Evolutionary conservation across 2,797 vertebrate genomes (phyloP).

Genomic region (Sebastes diaconus): DNA sequence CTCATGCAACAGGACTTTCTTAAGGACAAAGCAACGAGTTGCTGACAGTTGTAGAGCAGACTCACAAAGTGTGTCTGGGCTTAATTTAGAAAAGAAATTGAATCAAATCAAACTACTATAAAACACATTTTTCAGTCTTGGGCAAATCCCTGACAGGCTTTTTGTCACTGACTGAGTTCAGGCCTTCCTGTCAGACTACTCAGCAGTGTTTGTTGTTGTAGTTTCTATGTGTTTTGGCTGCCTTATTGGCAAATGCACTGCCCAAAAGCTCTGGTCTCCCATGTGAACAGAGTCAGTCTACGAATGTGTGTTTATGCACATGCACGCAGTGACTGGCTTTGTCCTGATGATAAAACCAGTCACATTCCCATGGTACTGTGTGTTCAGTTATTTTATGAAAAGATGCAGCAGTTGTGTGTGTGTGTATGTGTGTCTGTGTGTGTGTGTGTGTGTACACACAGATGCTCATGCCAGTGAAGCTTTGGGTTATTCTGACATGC

Average conservation of each 20-base stretch:
- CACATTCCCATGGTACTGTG: neutral
- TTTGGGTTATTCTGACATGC: neutral
- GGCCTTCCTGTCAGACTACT: conserved; percentile 5
- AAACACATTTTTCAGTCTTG: neutral
- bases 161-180: conserved; percentile 5
- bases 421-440: neutral
- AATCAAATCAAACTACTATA: neutral
- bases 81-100: neutral
- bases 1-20: conserved; percentile 19
- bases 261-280: conserved; percentile 1
- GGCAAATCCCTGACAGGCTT: neutral
- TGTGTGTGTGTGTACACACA: neutral
- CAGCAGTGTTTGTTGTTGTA: conserved; percentile 20
- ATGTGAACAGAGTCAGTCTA: conserved; percentile 7
- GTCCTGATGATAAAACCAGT: neutral
- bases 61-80: neutral
- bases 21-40: neutral
- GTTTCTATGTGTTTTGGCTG: conserved; percentile 50
- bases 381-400: neutral
- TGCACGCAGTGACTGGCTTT: neutral
- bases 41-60: conserved; percentile 5
- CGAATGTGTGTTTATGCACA: neutral
- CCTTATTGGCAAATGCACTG: neutral
- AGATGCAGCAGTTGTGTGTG: neutral
- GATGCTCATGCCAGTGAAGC: neutral